Conservation (phyloP, 2,113 vertebrate species). For the Ptilonorhynchus violaceus region DNA sequence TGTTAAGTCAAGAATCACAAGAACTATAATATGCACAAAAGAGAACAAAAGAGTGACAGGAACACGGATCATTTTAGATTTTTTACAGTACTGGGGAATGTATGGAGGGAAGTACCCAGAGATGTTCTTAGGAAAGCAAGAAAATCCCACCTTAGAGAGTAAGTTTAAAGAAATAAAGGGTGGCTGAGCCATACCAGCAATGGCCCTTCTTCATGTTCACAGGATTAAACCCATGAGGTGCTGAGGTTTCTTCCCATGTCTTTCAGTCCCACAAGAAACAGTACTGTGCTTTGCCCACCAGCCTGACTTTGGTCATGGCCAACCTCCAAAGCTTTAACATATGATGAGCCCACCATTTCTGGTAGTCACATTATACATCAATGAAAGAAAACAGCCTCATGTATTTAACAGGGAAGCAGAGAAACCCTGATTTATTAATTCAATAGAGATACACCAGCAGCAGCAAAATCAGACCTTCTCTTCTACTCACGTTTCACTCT, state of each 20-base stretch:
- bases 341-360: not conserved
- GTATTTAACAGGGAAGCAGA: not conserved
- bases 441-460: not conserved
- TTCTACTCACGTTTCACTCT: not conserved
- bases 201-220: not conserved
- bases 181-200: not conserved
- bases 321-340: not conserved
- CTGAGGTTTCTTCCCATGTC: not conserved
- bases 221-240: not conserved
- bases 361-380: not conserved
- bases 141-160: not conserved
- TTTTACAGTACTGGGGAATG: not conserved
- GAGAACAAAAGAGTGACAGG: not conserved
- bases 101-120: not conserved
- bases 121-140: not conserved
- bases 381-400: not conserved
- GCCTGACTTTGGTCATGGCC: not conserved
- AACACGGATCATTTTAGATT: not conserved
- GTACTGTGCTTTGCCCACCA: not conserved
- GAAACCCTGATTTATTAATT: not conserved
- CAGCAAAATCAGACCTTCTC: not conserved
- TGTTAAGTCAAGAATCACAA: not conserved
- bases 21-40: not conserved
- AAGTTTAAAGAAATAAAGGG: not conserved
- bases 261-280: not conserved